phyloP scores from a whole-genome alignment of 2,888 invertebrate species.

The Camponotus fellah region DNA sequence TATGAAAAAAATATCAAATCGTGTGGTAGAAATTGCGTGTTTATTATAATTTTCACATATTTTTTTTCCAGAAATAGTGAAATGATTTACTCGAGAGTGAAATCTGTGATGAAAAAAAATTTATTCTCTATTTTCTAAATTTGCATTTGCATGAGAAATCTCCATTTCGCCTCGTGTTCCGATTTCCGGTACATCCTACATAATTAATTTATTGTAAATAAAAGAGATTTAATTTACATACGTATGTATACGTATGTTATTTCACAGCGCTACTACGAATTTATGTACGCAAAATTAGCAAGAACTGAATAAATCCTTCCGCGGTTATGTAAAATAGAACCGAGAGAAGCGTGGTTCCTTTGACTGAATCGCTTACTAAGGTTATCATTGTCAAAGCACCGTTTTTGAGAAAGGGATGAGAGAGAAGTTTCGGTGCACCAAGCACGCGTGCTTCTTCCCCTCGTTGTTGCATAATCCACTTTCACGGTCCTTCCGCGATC shows the following conservation, averaged over 20 bases:
- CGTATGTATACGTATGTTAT: no score
- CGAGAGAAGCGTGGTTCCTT: constrained; percentile 37
- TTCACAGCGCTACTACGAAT: neutral
- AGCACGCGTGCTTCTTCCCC: constrained; percentile 48
- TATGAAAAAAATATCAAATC: constrained; percentile 20
- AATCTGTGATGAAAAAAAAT: neutral
- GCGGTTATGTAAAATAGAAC: neutral
- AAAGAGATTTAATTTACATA: neutral
- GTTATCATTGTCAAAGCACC: constrained; percentile 57
- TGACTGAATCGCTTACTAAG: constrained; percentile 54
- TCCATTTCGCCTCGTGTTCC: neutral
- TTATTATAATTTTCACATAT: neutral
- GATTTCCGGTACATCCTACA: neutral
- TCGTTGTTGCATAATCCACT: constrained; percentile 68
- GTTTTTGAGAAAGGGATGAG: constrained; percentile 35
- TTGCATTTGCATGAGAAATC: no score
- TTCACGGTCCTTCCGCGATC: constrained; percentile 59
- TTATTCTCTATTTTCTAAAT: neutral
- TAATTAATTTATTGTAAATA: neutral
- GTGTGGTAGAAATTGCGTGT: neutral
- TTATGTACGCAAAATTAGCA: constrained; percentile 14
- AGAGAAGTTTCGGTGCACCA: constrained; percentile 32
- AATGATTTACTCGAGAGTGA: neutral
- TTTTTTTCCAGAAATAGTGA: no score
- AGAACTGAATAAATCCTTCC: constrained; percentile 13